A percentile compares a stretch with the other conserved stretches of the same genome.
Evolutionary conservation across 1,140 invertebrate species (phyloP).

Genomic region (Nephila pilipes): DNA sequence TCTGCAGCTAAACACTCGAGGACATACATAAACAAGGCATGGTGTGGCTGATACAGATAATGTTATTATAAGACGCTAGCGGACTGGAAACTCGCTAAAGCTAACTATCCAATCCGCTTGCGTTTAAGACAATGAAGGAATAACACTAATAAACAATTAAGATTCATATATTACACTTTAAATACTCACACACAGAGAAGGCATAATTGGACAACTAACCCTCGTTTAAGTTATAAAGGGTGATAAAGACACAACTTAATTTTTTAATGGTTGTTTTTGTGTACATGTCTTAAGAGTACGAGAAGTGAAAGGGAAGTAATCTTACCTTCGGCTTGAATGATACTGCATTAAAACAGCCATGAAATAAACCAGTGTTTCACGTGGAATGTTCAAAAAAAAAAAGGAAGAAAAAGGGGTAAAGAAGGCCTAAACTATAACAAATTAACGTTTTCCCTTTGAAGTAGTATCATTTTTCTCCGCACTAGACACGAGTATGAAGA

Average conservation of each 20-base stretch:
- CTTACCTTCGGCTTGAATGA: too few species aligned
- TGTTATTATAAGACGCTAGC: conserved; percentile 62
- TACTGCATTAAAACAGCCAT: too few species aligned
- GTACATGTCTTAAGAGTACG: too few species aligned
- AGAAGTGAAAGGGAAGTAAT: too few species aligned
- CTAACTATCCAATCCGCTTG: conserved; percentile 70
- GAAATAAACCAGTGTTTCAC: too few species aligned
- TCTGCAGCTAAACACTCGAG: conserved; percentile 77
- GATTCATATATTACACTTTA: not conserved
- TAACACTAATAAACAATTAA: not conserved
- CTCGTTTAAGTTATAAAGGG: too few species aligned
- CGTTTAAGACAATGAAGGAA: conserved; percentile 41
- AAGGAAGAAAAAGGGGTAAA: too few species aligned
- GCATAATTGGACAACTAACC: not conserved
- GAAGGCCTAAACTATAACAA: too few species aligned
- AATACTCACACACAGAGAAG: not conserved
- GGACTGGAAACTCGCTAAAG: conserved; percentile 71
- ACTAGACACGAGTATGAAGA: too few species aligned
- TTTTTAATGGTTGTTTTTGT: not conserved
- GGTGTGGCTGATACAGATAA: conserved; percentile 73
- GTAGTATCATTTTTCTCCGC: too few species aligned
- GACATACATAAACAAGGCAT: conserved; percentile 63
- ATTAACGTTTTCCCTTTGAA: too few species aligned
- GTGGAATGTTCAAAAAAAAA: too few species aligned
- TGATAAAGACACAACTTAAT: not conserved